Evolutionary conservation across 2,888 invertebrate genomes (phyloP), one percentile per base, ranked within the genome.

Genomic region (Rhingia rostrata): DNA sequence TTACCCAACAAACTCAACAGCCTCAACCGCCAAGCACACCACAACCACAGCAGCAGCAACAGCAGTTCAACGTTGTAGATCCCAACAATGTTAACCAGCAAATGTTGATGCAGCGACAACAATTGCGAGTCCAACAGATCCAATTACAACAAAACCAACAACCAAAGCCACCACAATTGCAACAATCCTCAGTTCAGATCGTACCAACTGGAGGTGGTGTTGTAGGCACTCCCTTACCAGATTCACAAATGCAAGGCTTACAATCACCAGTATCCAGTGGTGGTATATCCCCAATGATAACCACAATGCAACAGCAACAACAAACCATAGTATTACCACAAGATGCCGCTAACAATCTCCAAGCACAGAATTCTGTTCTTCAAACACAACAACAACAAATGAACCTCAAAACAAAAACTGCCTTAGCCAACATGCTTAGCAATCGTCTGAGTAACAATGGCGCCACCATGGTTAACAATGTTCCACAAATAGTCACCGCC

Each of bases 391-490:
- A 94, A 83, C 94, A 94, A 69, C 91, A 91, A 74, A 90, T 95
- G 95, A 97, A 97, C 64, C 85, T 90, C 14, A 97, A 97, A 92
- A 97, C 98, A 3, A 99, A 98, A 93, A 98, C 98, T 0, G 98
- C 98, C 0, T 92, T 99, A 74, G 98, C 98, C 12, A 97, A 98
- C 90, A 97, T 98, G 96, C 93, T 98, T 81, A 97, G 96, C 88
- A 97, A 95, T 88, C 93, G 97, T 58, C 91, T 96, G 74, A 94
- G 95, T 88, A 91, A 91, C 84, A 93, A 92, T 74, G 93, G 93
- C 6, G 86, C 81, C 6, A 77, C 58, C 45, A 88, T 77, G 41
- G 80, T 78, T 7, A 86, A 77, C 60, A 86, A 79, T 86, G 84
- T 56, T 63, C 86, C 86, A 49, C 87, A 87, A 51, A 87, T 88